Evolutionary conservation across 2,113 vertebrate genomes (phyloP).

Genomic region (Numenius arquata): DNA sequence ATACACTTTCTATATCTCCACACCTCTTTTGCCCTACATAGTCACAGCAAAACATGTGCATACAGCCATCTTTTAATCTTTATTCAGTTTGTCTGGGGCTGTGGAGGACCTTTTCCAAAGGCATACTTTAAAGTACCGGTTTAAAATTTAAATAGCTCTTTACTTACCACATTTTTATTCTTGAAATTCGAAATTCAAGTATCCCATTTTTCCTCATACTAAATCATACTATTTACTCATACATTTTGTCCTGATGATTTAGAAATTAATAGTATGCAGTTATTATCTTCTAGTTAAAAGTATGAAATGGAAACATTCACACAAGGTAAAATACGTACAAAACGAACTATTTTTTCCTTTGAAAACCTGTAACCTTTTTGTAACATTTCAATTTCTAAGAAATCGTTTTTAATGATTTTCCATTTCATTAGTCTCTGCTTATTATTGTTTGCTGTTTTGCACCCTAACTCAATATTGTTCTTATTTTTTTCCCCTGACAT

Average conservation of each 20-base stretch:
- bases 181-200: neutral
- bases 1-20: neutral
- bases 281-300: neutral
- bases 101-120: neutral
- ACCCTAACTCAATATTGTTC: neutral
- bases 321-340: fast-evolving
- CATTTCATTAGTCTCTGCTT: neutral
- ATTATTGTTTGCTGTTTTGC: neutral
- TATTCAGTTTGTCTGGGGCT: neutral
- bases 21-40: neutral
- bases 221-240: neutral
- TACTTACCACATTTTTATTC: neutral
- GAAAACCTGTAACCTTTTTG: neutral
- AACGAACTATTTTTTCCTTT: neutral
- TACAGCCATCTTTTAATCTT: neutral
- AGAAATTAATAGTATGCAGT: neutral
- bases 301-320: neutral
- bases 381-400: neutral
- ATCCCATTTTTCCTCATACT: neutral
- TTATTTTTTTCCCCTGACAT: neutral
- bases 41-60: neutral
- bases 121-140: neutral
- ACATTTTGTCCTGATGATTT: neutral
- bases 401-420: neutral
- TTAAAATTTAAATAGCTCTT: neutral